Evolutionary conservation across 2,888 invertebrate genomes (phyloP).

Genomic region (Salpingus planirostris): DNA sequence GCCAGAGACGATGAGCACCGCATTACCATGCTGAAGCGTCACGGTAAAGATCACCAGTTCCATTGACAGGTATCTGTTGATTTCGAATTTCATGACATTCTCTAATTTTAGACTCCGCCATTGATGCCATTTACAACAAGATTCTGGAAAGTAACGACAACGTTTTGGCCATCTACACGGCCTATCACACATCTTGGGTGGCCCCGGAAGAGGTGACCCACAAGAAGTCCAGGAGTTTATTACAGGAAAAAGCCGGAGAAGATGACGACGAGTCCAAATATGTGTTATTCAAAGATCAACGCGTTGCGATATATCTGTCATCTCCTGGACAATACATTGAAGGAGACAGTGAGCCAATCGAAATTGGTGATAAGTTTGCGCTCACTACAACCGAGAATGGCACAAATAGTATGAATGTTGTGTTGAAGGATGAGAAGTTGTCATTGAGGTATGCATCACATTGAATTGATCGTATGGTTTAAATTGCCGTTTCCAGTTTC

Average conservation of each 20-base stretch:
- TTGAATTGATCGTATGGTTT: too few species aligned
- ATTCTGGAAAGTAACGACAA: constrained; percentile 41
- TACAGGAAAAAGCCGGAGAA: constrained; percentile 9
- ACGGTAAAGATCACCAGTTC: too few species aligned
- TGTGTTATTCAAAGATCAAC: neutral
- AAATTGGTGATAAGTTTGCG: neutral
- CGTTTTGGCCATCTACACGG: constrained; percentile 52
- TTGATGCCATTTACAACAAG: constrained; percentile 46
- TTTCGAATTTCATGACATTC: too few species aligned
- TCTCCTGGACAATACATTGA: too few species aligned
- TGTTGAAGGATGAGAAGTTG: too few species aligned
- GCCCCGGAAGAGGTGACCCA: constrained; percentile 28
- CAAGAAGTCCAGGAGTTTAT: constrained; percentile 24
- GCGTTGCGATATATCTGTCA: too few species aligned
- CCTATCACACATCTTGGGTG: constrained; percentile 47
- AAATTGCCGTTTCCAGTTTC: too few species aligned
- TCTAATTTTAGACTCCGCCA: constrained; percentile 44
- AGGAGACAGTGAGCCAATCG: too few species aligned
- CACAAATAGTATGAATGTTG: too few species aligned
- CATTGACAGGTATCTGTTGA: too few species aligned
- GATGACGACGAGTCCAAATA: constrained; percentile 2
- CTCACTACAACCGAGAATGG: neutral
- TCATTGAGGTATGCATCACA: too few species aligned
- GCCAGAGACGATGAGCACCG: constrained; percentile 49
- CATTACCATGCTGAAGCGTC: constrained; percentile 48